Evolutionary conservation across 2,888 invertebrate genomes (phyloP), one percentile per base, ranked within the genome.

Genomic region (Eilema sororculum): DNA sequence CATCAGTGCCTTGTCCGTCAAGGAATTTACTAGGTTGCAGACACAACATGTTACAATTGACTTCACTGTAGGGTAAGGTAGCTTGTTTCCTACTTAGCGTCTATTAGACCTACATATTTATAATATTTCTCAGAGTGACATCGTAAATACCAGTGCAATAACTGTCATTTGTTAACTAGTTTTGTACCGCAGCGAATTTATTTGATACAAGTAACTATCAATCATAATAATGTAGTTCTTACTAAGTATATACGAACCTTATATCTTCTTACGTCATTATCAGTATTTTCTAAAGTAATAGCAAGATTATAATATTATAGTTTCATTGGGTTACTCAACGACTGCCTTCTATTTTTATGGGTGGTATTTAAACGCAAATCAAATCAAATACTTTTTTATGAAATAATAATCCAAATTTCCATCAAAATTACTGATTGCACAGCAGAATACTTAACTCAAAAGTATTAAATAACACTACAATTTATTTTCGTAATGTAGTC

Each of bases 171-270:
- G 57, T 46, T 75, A 73, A 81, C 82, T 67, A 72, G 76, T 78
- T 75, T 75, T 56, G 52, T 61, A 68, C 71, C 67, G 69, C 66
- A 62, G 69, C 70, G 66, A 72, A 76, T 74, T 74, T 74, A 73
- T 71, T 25, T 66, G 65, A 70, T 75, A 72, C 73, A 73, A 71
- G 71, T 71, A 41, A 68, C 70, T 78, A 78, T 76, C 80, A 78
- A 75, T 80, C 71, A 72, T 71, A 33, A 22, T 28, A 12, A 68
- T 63, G 41, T 37, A 28, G 24, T 62, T 68, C 59, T 67, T 67
- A 60, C 67, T 70, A 62, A 63, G 63, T 52, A 52, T 52, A 52
- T 52, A 52, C n/a, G 9, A n/a, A 24, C 16, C 20, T 0, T 41
- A 25, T 24, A 58, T 66, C 41, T 66, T 66, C 66, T 60, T 30